A percentile compares a stretch with the other conserved stretches of the same genome.
Conservation (phyloP, 2,113 vertebrate genomes). For the Emydocephalus ijimae region DNA sequence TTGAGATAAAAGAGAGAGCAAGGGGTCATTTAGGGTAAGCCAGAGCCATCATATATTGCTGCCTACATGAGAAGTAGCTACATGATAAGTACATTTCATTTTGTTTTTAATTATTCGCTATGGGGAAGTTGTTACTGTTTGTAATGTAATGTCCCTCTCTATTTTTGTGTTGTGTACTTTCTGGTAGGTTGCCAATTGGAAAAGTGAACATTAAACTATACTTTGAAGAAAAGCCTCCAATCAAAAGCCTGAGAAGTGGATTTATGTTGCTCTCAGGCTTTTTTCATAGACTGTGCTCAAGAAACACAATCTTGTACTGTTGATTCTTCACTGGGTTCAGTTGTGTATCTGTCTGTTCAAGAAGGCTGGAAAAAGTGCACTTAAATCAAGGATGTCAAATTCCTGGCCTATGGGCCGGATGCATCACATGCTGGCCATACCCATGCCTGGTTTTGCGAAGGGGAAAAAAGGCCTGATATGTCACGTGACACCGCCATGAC, state of each 20-base stretch:
- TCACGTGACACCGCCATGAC: no score
- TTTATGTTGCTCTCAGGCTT: not conserved
- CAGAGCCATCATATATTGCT: not conserved
- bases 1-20: not conserved
- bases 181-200: not conserved
- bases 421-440: no score
- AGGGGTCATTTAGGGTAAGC: not conserved
- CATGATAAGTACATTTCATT: not conserved
- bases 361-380: not conserved
- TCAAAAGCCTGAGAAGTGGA: not conserved
- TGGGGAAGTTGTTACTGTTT: not conserved
- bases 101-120: not conserved
- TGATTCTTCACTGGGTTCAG: not conserved
- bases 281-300: not conserved
- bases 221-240: not conserved
- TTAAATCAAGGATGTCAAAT: not conserved
- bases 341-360: not conserved
- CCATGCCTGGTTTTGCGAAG: no score
- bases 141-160: not conserved
- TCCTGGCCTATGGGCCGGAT: no score
- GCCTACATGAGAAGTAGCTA: not conserved
- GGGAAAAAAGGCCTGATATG: no score
- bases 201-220: not conserved
- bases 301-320: not conserved
- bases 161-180: not conserved